Conservation (phyloP, 2,888 invertebrate species). For the Anorthoa munda region DNA sequence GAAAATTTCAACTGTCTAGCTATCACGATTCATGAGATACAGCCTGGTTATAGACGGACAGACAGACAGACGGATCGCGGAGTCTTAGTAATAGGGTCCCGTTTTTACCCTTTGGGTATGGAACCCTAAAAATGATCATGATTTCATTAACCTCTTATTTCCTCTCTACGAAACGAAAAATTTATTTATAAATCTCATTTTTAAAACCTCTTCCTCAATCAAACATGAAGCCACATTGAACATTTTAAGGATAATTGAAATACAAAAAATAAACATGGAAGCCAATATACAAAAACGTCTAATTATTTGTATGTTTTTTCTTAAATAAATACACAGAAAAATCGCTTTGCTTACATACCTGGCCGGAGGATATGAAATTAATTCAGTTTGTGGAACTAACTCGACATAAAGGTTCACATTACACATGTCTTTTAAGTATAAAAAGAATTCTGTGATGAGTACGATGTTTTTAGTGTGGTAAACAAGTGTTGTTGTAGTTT, state of each 20-base stretch:
- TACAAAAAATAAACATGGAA: conserved; percentile 19
- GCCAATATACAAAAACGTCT: conserved; percentile 26
- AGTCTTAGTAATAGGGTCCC: too few relatives aligned
- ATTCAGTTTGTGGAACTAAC: conserved; percentile 42
- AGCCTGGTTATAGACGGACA: too few relatives aligned
- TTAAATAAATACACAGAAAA: conserved; percentile 36
- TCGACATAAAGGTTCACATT: conserved; percentile 2
- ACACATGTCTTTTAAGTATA: conserved; percentile 19
- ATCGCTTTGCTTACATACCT: conserved; percentile 25
- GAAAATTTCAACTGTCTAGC: too few relatives aligned
- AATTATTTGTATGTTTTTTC: conserved; percentile 44
- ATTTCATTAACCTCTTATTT: too few relatives aligned
- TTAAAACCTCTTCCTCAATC: neutral
- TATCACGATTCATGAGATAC: too few relatives aligned
- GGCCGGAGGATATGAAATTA: conserved; percentile 21
- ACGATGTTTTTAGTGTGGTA: neutral
- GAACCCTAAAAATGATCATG: too few relatives aligned
- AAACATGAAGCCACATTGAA: neutral
- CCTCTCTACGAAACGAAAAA: neutral
- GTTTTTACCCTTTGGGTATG: too few relatives aligned
- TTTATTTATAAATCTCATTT: neutral
- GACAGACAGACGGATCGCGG: too few relatives aligned
- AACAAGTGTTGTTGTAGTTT: neutral
- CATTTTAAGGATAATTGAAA: conserved; percentile 16
- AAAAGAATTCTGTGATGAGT: conserved; percentile 14